These are phyloP conservation scores for Rhagonycha fulva DNA, from an alignment of 2,888 invertebrate species.

Conservation along the genomic window DNA sequence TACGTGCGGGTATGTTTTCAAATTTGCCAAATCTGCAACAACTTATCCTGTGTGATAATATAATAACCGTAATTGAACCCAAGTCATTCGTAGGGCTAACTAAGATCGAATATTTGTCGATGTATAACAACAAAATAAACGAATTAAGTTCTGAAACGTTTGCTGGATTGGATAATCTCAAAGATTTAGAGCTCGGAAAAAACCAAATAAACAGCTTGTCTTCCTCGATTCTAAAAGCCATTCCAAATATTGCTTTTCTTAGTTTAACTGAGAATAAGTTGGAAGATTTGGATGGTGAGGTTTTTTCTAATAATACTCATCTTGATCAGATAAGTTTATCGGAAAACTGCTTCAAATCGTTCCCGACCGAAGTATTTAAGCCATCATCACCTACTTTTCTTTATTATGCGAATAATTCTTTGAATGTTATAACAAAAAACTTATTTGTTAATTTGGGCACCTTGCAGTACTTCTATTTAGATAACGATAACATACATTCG, in stretches of 20 bases:
- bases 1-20: neutral
- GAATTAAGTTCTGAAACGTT: neutral
- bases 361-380: neutral
- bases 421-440: neutral
- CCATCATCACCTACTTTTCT: neutral
- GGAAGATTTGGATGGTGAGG: neutral
- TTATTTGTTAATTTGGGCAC: neutral
- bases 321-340: neutral
- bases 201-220: neutral
- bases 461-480: constrained; percentile 11
- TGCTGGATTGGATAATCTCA: constrained; percentile 4
- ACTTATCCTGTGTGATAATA: constrained; percentile 5
- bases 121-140: constrained; percentile 9
- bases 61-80: constrained; percentile 8
- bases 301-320: neutral
- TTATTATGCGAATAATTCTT: neutral
- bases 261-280: neutral
- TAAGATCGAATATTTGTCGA: constrained; percentile 4
- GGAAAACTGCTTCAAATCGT: neutral
- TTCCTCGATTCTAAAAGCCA: neutral
- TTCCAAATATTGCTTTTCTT: neutral
- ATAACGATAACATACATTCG: neutral
- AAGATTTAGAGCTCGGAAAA: constrained; percentile 11
- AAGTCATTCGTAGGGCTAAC: constrained; percentile 6
- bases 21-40: neutral